These are phyloP conservation scores for Linnaemya tessellans DNA, from an alignment of 2,888 invertebrate species.

Conservation along the genomic window DNA sequence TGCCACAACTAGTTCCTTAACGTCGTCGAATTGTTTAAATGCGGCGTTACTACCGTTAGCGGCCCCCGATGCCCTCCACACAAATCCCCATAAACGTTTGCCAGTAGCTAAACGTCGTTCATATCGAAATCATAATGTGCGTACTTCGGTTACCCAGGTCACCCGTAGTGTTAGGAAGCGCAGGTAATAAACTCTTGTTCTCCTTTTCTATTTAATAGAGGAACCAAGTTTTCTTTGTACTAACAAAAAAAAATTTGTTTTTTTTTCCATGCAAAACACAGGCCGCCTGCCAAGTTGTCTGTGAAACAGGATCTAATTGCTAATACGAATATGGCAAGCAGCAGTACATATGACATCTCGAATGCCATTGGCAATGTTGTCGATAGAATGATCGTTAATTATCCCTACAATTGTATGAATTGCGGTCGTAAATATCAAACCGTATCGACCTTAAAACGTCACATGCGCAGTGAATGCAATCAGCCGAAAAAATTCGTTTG, in stretches of 20 bases:
- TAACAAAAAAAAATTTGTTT: not conserved
- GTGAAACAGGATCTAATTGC: constrained; percentile 42
- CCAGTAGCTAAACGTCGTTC: constrained; percentile 59
- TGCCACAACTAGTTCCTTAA: constrained; percentile 56
- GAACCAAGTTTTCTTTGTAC: not conserved
- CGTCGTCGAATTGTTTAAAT: constrained; percentile 32
- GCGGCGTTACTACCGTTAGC: constrained; percentile 9
- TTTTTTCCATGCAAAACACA: constrained; percentile 3
- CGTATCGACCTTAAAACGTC: constrained; percentile 84
- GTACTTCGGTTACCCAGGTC: constrained; percentile 45
- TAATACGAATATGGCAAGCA: constrained; percentile 1
- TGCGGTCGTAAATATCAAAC: constrained; percentile 80
- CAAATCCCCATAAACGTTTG: constrained; percentile 50
- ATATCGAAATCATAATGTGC: constrained; percentile 55
- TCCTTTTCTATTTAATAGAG: not conserved
- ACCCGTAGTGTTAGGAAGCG: constrained; percentile 70
- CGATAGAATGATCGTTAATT: constrained; percentile 45
- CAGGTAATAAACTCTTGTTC: constrained; percentile 55
- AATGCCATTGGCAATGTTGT: constrained; percentile 64
- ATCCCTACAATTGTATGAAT: constrained; percentile 77
- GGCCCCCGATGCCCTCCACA: constrained; percentile 24
- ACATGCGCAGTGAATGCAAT: constrained; percentile 84
- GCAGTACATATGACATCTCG: constrained; percentile 43
- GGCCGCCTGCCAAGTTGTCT: constrained; percentile 61
- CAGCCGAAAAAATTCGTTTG: constrained; percentile 81